A percentile compares a stretch with the other conserved stretches of the same genome.
Conservation (phyloP, 2,797 vertebrate genomes). For the Steatocranus sp. region DNA sequence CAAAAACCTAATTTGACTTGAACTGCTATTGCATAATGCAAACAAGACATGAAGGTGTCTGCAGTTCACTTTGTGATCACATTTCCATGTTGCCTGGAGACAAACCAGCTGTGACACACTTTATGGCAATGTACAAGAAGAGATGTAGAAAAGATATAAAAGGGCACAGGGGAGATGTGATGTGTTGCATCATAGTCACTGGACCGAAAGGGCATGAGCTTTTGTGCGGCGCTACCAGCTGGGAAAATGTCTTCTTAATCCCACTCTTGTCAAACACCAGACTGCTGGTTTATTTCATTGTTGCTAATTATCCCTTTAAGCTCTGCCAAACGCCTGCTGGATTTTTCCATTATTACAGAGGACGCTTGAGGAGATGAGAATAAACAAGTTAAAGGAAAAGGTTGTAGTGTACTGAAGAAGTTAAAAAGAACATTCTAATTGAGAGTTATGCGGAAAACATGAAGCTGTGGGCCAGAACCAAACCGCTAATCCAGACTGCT, state of each 20-base stretch:
- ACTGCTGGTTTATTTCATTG: conserved; percentile 51
- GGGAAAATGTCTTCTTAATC: conserved; percentile 14
- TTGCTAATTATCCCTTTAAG: conserved; percentile 38
- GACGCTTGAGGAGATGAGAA: not conserved
- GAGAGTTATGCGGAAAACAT: not conserved
- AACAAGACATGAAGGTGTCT: conserved; percentile 4
- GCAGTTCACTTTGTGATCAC: conserved; percentile 6
- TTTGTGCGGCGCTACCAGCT: not conserved
- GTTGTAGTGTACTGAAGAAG: not conserved
- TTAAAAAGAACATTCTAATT: not conserved
- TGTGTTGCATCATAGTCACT: not conserved
- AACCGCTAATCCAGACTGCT: not conserved
- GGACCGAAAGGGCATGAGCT: not conserved
- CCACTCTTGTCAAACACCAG: conserved; percentile 45
- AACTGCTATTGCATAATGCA: not conserved
- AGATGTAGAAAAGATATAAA: not conserved
- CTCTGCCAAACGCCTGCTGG: conserved; percentile 27
- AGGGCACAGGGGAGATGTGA: not conserved
- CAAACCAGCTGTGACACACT: not conserved
- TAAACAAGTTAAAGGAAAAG: not conserved
- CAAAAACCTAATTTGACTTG: conserved; percentile 39
- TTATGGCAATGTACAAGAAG: not conserved
- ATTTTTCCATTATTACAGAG: conserved; percentile 31
- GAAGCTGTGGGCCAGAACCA: not conserved
- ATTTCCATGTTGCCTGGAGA: conserved; percentile 22